Evolutionary conservation across 2,113 vertebrate species (phyloP), one percentile per base, ranked within the genome.

Genomic region (Diadophis punctatus): DNA sequence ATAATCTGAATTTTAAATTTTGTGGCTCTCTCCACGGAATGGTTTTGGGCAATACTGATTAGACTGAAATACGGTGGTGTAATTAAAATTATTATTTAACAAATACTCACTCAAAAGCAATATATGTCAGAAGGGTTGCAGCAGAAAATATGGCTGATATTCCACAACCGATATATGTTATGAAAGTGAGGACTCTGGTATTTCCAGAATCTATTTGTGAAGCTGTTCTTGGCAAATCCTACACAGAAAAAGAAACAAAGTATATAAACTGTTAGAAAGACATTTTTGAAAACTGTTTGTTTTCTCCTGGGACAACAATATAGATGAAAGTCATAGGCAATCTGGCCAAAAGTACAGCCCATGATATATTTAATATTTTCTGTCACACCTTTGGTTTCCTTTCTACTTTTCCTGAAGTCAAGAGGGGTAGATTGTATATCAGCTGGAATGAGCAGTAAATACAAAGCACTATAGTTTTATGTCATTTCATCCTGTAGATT

Each of bases 81-180:
- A 8, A 74, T 86, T 68, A 18, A 87, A 3, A 53, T 2, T 22
- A 89, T 86, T 7, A 56, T 87, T 84, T 88, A 74, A 91, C 46
- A 51, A 27, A 93, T 89, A 98, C 99, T 98, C 96, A 99, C 99
- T 99, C 99, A 93, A 99, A 99, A 27, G 99, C 98, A 92, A 99
- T 96, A 87, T 99, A 99, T 25, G 99, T 99, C 91, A 99, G 97
- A 93, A 99, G 98, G 55, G 99, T 99, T 60, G 98, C 98, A 23
- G 99, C 99, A 16, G 99, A 99, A 96, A 98, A 99, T 96, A 99
- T 98, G 60, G 99, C 98, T 0, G 99, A 99, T 94, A 99, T 93
- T 22, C 99, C 99, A 95, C 99, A 99, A 89, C 99, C 99, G 30
- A 99, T 97, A 95, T 99, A 99, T 39, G 98, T 98, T 96, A 99